Evolutionary conservation across 2,113 vertebrate genomes (phyloP).

Genomic region (Channa maculata): DNA sequence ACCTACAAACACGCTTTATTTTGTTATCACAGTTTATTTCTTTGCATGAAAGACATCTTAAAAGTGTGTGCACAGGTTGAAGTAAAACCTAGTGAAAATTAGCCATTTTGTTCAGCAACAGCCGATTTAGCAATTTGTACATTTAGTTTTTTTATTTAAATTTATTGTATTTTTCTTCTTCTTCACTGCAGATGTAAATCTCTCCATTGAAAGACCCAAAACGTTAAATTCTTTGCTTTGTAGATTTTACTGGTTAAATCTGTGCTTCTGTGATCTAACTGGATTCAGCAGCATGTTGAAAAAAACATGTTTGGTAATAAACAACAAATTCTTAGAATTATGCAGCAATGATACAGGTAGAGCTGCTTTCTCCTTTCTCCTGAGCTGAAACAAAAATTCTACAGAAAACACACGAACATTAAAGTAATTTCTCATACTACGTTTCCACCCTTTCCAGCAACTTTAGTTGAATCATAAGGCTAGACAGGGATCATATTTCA

Average conservation of each 20-base stretch:
- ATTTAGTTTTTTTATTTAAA: too few species aligned
- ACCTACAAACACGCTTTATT: neutral
- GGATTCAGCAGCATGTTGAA: conserved; percentile 7
- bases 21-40: neutral
- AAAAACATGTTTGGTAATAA: neutral
- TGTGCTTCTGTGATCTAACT: neutral
- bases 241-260: too few species aligned
- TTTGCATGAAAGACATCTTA: neutral
- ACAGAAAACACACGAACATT: conserved; percentile 11
- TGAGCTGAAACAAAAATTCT: conserved; percentile 9
- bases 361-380: conserved; percentile 18
- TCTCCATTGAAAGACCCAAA: neutral
- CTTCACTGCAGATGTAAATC: neutral
- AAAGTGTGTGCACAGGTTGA: neutral
- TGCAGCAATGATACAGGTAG: neutral
- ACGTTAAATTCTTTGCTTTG: too few species aligned
- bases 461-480: conserved; percentile 52
- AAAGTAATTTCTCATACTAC: conserved; percentile 31
- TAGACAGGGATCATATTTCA: conserved; percentile 62
- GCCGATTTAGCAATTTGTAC: too few species aligned
- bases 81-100: neutral
- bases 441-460: conserved; percentile 58
- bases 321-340: neutral
- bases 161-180: neutral
- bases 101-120: neutral